Evolutionary conservation across 2,113 vertebrate genomes (phyloP), one percentile per base, ranked within the genome.

Genomic region (Lampris megalopsis): DNA sequence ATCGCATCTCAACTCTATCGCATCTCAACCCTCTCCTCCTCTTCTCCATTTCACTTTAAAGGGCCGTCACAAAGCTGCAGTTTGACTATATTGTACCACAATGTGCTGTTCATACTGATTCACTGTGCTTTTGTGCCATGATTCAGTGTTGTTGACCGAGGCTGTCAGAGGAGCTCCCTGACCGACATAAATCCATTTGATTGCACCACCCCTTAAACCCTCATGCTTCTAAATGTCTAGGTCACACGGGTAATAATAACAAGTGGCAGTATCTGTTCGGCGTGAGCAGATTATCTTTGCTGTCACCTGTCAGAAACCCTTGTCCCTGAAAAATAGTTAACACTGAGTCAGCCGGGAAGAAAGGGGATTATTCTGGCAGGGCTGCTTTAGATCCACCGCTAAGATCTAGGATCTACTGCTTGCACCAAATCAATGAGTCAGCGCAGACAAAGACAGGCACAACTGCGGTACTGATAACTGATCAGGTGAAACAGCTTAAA

Each of bases 1-100:
- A 91, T 85, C 90, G 81, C 80, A 77, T 91, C 68, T 74, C 73
- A 82, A 82, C 61, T 3, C n/a, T 88, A 91, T 85, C 90, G 81
- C 80, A 77, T 91, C 68, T 74, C 73, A 82, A 82, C 61, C 54
- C 71, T 40, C 56, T 67, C 65, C 77, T 71, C 84, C 69, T 76
- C 73, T 42, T 66, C 63, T 83, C 80, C 50, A 50, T 75, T 59
- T 73, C 67, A 76, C 61, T 88, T 88, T 66, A 72, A 24, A 24
- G 24, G 24, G 24, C 75, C 84, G 80, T 80, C 87, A 59, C 9
- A 0, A 50, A 38, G 75, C 35, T 86, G 79, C 73, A 78, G 71
- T 78, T 72, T 79, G 69, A 72, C 81, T 43, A 38, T 52, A 42
- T 63, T 63, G 35, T 61, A 52, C 80, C 63, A 68, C 45, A 37